Percentiles rank a stretch among this genome's conserved stretches.
phyloP scores from a whole-genome alignment of 2,888 invertebrate genomes.

The Eupithecia subumbrata region DNA sequence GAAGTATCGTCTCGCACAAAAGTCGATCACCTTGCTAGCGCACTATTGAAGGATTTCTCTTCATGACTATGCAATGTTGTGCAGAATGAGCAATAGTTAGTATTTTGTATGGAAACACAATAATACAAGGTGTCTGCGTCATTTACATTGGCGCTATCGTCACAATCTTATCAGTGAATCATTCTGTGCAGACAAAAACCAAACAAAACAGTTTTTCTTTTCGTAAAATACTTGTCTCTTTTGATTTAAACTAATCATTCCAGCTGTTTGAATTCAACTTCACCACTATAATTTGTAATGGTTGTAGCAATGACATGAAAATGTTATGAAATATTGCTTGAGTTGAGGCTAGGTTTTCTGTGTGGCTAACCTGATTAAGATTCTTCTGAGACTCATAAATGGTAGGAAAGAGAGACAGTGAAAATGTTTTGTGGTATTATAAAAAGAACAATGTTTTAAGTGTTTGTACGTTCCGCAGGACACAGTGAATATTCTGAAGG shows the following conservation, averaged over 20 bases:
- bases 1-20: slow-evolving; percentile 25
- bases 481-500: slow-evolving; percentile 96
- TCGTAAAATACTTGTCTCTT: neutral
- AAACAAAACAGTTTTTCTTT: slow-evolving; percentile 48
- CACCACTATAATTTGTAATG: neutral
- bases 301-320: neutral
- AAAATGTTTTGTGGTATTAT: neutral
- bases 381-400: neutral
- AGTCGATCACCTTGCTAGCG: slow-evolving; percentile 31
- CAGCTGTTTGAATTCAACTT: neutral
- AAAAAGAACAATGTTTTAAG: slow-evolving; percentile 25
- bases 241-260: neutral
- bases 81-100: slow-evolving; percentile 29
- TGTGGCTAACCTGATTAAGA: slow-evolving; percentile 1
- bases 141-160: slow-evolving; percentile 41
- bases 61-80: slow-evolving; percentile 29
- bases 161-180: slow-evolving; percentile 61
- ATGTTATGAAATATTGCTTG: neutral
- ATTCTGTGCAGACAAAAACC: slow-evolving; percentile 41
- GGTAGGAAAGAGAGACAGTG: neutral
- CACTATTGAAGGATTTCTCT: slow-evolving; percentile 34
- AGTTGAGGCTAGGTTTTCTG: neutral
- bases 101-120: slow-evolving; percentile 17
- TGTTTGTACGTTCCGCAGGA: slow-evolving; percentile 84
- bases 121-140: slow-evolving; percentile 38